Conservation (phyloP, 2,113 vertebrate genomes). For the Ptychochromis oligacanthus region DNA sequence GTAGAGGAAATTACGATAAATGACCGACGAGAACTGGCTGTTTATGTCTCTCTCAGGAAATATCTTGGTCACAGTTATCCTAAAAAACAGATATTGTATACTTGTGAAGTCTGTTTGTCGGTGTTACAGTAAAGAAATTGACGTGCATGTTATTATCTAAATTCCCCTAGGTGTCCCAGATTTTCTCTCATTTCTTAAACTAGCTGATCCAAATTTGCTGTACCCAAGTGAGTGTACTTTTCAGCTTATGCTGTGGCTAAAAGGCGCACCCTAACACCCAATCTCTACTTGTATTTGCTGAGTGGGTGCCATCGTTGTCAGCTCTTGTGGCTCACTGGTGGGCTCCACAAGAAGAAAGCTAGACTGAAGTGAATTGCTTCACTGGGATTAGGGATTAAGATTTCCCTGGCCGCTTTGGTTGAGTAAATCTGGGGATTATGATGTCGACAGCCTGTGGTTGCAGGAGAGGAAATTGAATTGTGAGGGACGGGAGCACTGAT, state of each 20-base stretch:
- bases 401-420: slow-evolving; percentile 68
- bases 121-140: background rate
- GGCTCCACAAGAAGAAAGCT: slow-evolving; percentile 30
- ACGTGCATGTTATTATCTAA: background rate
- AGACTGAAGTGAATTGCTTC: slow-evolving; percentile 77
- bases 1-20: no score
- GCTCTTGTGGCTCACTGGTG: slow-evolving; percentile 7
- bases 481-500: slow-evolving; percentile 38
- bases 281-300: slow-evolving; percentile 3
- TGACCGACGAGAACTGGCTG: no score
- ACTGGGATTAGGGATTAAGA: slow-evolving; percentile 81
- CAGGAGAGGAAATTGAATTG: slow-evolving; percentile 78
- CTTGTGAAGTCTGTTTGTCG: background rate
- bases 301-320: slow-evolving; percentile 47
- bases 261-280: slow-evolving; percentile 20
- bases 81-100: background rate
- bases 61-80: no score
- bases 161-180: slow-evolving; percentile 1
- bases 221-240: slow-evolving; percentile 2
- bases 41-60: no score
- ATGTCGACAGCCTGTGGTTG: slow-evolving; percentile 75
- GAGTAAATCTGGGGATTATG: slow-evolving; percentile 85
- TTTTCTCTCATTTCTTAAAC: background rate
- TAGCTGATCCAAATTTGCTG: background rate
- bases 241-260: slow-evolving; percentile 19